Evolutionary conservation across 2,797 vertebrate species (phyloP).

Genomic region (Sternarchorhynchus goeldii): DNA sequence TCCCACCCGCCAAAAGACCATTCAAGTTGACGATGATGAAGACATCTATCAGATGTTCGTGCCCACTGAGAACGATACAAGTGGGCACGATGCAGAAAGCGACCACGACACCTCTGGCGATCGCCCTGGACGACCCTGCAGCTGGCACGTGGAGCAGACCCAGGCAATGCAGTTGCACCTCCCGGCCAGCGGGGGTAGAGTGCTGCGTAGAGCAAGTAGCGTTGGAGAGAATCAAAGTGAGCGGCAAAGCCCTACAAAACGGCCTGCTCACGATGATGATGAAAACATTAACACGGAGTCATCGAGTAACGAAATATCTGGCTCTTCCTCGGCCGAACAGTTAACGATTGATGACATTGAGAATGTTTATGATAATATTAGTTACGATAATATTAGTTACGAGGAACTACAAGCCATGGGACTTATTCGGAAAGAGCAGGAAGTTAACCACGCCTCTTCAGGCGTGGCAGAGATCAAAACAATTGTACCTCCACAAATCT

Average conservation of each 20-base stretch:
- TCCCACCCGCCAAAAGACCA: conserved; percentile 83
- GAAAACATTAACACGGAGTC: conserved; percentile 66
- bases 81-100: conserved; percentile 67
- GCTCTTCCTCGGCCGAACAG: conserved; percentile 86
- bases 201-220: conserved; percentile 89
- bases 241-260: conserved; percentile 56
- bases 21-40: conserved; percentile 86
- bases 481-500: conserved; percentile 48
- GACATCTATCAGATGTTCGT: conserved; percentile 97
- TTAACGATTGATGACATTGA: conserved; percentile 89
- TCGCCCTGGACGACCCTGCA: conserved; percentile 84
- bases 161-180: conserved; percentile 69
- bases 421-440: conserved; percentile 78
- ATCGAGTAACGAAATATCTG: conserved; percentile 75
- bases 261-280: conserved; percentile 37
- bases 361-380: conserved; percentile 97
- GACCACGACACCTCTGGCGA: conserved; percentile 56
- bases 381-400: conserved; percentile 94
- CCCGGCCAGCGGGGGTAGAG: conserved; percentile 65
- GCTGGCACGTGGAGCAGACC: conserved; percentile 88
- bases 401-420: conserved; percentile 94
- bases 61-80: conserved; percentile 75
- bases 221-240: conserved; percentile 84
- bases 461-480: conserved; percentile 58
- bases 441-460: conserved; percentile 54